Evolutionary conservation across 1,140 invertebrate species (phyloP).

Genomic region (Halotydeus destructor): DNA sequence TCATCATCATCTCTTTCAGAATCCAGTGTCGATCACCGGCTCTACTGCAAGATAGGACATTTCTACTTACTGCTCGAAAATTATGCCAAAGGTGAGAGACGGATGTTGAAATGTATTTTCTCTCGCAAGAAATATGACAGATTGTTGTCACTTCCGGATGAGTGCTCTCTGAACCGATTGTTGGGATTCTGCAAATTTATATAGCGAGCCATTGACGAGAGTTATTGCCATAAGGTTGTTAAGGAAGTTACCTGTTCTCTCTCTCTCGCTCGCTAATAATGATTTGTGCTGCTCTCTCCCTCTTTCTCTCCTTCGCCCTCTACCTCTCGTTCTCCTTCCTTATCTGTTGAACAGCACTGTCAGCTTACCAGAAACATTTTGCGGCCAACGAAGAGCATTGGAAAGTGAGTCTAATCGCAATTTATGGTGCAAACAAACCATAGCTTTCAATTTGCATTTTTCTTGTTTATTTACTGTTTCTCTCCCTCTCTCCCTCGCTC

Average conservation of each 20-base stretch:
- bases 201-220: too few species aligned
- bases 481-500: constrained; percentile 5
- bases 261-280: too few species aligned
- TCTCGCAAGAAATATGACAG: too few species aligned
- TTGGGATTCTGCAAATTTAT: too few species aligned
- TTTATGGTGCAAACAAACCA: not conserved
- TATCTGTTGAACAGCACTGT: constrained; percentile 48
- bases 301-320: not conserved
- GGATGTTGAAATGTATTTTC: constrained; percentile 11
- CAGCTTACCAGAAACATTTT: constrained; percentile 81
- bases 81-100: constrained; percentile 55
- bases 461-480: not conserved
- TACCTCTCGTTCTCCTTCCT: not conserved
- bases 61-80: constrained; percentile 74
- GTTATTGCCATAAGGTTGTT: too few species aligned
- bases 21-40: constrained; percentile 72
- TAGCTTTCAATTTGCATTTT: constrained; percentile 1
- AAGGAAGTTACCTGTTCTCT: too few species aligned
- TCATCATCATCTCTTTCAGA: too few species aligned
- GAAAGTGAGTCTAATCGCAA: constrained; percentile 31
- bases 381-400: constrained; percentile 43
- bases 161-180: too few species aligned
- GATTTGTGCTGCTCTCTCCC: too few species aligned
- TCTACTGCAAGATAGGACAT: constrained; percentile 80
- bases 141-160: too few species aligned